phyloP scores from a whole-genome alignment of 2,888 invertebrate species.

The Diaprepes abbreviatus region DNA sequence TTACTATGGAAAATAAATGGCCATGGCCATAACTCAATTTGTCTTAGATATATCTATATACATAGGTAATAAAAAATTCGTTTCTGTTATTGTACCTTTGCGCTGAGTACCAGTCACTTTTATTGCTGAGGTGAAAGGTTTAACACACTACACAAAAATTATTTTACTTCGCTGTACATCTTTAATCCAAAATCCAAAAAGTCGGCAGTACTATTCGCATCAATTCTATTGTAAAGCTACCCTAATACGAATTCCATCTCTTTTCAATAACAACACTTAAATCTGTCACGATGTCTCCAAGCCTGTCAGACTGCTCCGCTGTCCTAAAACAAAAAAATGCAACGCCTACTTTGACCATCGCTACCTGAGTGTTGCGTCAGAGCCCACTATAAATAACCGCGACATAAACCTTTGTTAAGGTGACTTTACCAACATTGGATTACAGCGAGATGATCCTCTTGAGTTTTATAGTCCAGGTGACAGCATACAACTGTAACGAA shows the following conservation, averaged over 20 bases:
- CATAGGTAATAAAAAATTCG: too few species aligned
- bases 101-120: too few species aligned
- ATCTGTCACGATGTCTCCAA: constrained; percentile 65
- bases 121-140: too few species aligned
- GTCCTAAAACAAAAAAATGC: constrained; percentile 58
- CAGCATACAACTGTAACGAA: too few species aligned
- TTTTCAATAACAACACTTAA: constrained; percentile 51
- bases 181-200: too few species aligned
- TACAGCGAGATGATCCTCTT: constrained; percentile 56
- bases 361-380: constrained; percentile 68
- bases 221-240: constrained; percentile 23
- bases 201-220: too few species aligned
- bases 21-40: too few species aligned
- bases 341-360: constrained; percentile 66
- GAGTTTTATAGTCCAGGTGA: constrained; percentile 18
- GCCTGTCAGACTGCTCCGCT: constrained; percentile 62
- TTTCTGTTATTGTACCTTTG: too few species aligned
- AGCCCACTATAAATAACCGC: constrained; percentile 66
- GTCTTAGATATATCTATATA: too few species aligned
- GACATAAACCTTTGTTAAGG: constrained; percentile 68
- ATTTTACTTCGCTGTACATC: too few species aligned
- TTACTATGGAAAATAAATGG: too few species aligned
- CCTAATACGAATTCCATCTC: constrained; percentile 14
- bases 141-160: too few species aligned
- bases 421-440: constrained; percentile 64